Conservation (phyloP, 1,140 invertebrate species). For the Sarcophaga peregrina region DNA sequence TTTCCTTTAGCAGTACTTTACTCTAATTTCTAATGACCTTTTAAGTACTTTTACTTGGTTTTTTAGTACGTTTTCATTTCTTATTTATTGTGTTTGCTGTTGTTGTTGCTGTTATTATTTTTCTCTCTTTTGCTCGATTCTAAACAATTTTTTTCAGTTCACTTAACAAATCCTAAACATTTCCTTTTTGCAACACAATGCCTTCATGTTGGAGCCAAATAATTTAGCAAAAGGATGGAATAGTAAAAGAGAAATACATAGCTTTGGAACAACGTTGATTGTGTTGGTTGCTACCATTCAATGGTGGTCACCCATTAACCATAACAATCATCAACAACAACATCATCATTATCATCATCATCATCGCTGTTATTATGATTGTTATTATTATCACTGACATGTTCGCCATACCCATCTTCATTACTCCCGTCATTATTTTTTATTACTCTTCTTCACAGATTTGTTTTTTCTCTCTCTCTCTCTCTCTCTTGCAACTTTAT, state of each 20-base stretch:
- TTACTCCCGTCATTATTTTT: slow-evolving; percentile 27
- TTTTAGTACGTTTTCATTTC: background rate
- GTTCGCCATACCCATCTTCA: slow-evolving; percentile 9
- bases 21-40: slow-evolving; percentile 31
- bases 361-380: background rate
- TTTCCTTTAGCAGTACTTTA: slow-evolving; percentile 7
- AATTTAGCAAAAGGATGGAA: background rate
- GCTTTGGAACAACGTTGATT: too few species aligned
- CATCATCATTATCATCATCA: background rate
- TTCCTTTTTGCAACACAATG: slow-evolving; percentile 6
- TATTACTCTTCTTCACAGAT: background rate
- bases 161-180: slow-evolving; percentile 32
- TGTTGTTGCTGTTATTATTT: too few species aligned
- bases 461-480: background rate
- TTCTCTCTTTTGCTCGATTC: too few species aligned
- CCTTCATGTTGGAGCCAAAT: slow-evolving; percentile 1
- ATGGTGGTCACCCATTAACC: slow-evolving; percentile 31
- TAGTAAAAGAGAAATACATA: background rate
- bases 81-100: too few species aligned
- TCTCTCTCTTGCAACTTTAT: too few species aligned
- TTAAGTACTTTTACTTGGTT: slow-evolving; percentile 35
- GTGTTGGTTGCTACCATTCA: too few species aligned
- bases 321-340: background rate
- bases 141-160: slow-evolving; percentile 31
- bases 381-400: background rate